These are phyloP conservation scores for Cepphus grylle DNA, from an alignment of 2,113 vertebrate genomes.

Conservation along the genomic window DNA sequence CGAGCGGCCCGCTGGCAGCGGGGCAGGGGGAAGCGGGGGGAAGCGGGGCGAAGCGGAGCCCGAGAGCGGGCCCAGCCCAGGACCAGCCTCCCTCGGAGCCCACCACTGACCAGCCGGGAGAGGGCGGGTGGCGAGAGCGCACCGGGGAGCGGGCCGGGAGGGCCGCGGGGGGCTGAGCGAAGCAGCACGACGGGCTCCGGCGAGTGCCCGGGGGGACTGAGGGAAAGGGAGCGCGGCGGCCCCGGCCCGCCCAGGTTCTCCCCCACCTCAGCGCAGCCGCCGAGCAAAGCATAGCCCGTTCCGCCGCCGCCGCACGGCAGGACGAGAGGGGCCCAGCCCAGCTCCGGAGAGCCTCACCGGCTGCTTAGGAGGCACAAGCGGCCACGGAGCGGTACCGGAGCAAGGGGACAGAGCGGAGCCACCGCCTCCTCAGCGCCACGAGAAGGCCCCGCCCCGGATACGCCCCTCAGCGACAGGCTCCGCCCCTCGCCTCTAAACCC, in stretches of 20 bases:
- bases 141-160: too few relatives aligned
- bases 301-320: rapidly evolving
- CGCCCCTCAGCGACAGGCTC: background rate
- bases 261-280: background rate
- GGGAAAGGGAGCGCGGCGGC: background rate
- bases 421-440: too few relatives aligned
- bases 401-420: too few relatives aligned
- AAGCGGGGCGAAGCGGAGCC: background rate
- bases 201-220: background rate
- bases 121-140: background rate
- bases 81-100: background rate
- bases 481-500: too few relatives aligned
- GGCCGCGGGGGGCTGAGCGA: too few relatives aligned
- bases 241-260: background rate
- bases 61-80: background rate
- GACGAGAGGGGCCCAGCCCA: rapidly evolving
- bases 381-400: background rate
- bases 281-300: rapidly evolving
- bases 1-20: background rate
- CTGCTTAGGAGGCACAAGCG: background rate
- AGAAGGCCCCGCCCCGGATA: background rate
- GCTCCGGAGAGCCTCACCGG: background rate
- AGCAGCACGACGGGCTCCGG: too few relatives aligned
- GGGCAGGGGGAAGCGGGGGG: too few relatives aligned
- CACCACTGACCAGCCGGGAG: background rate